Evolutionary conservation across 2,888 invertebrate species (phyloP), one percentile per base, ranked within the genome.

Genomic region (Flexamia atlantica): DNA sequence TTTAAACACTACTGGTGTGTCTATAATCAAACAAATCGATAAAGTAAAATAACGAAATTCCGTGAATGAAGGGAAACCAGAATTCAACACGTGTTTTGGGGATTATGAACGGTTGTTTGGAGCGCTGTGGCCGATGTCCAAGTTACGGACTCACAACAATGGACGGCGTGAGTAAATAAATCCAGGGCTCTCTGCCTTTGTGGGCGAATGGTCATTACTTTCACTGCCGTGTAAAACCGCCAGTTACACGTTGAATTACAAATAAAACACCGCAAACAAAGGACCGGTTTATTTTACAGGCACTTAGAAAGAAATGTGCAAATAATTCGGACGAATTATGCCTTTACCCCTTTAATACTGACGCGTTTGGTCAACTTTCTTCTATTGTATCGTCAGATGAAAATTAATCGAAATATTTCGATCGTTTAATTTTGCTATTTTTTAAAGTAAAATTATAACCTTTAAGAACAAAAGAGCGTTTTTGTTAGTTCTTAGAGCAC

Each of bases 241-340:
- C 64, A 64, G 64, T 64, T 64, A 64, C 28, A 64, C 64, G 64
- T 64, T 28, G 14, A 28, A 64, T 64, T 64, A 64, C 64, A 64
- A 64, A 64, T 64, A 64, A 64, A 64, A 64, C 64, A 17, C 25
- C 30, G 14, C 64, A 30, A 14, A 30, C 64, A 28, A 64, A 25
- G 64, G 64, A 3, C 64, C 64, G 14, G 64, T 64, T 64, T 64
- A 64, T 64, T 64, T 64, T 64, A 64, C 64, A 28, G 64, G 10
- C 30, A 30, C 30, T 28, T 64, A 23, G 30, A 64, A 64, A 64
- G 28, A 64, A 64, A 64, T 64, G 30, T 12, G 5, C 64, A 3
- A 17, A 25, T 64, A 30, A 64, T 64, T 23, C 53, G 4, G 20
- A 10, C 20, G 23, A 53, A 64, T 57, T 64, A 64, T 64, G 12